Conservation (phyloP, 1,140 invertebrate genomes). For the Epicauta chinensis region DNA sequence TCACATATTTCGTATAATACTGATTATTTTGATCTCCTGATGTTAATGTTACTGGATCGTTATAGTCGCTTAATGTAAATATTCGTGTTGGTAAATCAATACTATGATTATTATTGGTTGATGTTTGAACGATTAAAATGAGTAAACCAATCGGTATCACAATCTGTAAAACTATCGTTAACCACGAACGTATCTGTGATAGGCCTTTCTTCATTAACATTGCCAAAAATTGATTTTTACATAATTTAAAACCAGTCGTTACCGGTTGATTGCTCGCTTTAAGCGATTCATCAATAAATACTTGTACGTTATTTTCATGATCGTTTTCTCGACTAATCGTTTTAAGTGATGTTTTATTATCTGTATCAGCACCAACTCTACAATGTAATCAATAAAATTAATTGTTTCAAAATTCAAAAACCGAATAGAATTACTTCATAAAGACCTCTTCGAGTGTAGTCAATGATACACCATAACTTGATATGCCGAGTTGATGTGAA, state of each 20-base stretch:
- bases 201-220: constrained; percentile 55
- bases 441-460: constrained; percentile 89
- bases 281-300: constrained; percentile 18
- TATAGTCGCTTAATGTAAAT: constrained; percentile 31
- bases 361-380: constrained; percentile 44
- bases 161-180: constrained; percentile 50
- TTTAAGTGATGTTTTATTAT: neutral
- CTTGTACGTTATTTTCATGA: constrained; percentile 33
- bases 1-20: neutral
- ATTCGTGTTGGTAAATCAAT: constrained; percentile 42
- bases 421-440: constrained; percentile 61
- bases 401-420: neutral
- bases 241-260: constrained; percentile 16
- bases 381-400: neutral
- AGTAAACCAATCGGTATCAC: constrained; percentile 53
- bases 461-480: constrained; percentile 59
- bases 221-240: constrained; percentile 52
- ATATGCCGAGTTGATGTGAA: constrained; percentile 57
- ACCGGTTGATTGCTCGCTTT: neutral
- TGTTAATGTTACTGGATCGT: constrained; percentile 40
- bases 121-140: constrained; percentile 40
- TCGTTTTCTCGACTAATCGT: constrained; percentile 18
- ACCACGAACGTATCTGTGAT: constrained; percentile 49
- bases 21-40: neutral
- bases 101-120: constrained; percentile 34